phyloP scores from a whole-genome alignment of 2,888 invertebrate species.

The Corythucha ciliata region DNA sequence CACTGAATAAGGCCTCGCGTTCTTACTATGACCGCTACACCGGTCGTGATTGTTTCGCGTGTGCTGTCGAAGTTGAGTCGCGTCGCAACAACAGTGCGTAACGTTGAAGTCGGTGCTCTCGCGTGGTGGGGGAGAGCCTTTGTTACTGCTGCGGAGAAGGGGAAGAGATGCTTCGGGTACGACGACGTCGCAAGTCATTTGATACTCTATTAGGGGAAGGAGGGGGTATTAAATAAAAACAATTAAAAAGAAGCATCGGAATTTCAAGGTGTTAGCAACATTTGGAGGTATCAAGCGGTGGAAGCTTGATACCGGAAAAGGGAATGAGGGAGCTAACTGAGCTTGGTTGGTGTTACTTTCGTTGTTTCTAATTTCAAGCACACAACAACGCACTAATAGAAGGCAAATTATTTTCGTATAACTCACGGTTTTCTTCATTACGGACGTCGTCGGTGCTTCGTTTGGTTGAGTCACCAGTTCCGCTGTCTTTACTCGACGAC shows the following conservation, averaged over 20 bases:
- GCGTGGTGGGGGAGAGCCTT: neutral
- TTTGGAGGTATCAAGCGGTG: too few relatives aligned
- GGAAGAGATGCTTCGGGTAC: neutral
- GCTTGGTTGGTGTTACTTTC: too few relatives aligned
- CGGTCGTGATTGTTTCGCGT: conserved; percentile 29
- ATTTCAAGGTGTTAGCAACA: too few relatives aligned
- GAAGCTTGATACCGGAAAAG: too few relatives aligned
- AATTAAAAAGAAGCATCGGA: too few relatives aligned
- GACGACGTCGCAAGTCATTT: neutral
- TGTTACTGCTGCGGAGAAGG: neutral
- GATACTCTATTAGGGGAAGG: too few relatives aligned
- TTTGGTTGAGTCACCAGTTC: conserved; percentile 69
- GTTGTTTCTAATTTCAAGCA: too few relatives aligned
- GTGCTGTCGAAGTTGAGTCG: conserved; percentile 19
- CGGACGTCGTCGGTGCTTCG: conserved; percentile 50
- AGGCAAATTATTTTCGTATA: too few relatives aligned
- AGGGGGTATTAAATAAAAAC: too few relatives aligned
- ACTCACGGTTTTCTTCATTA: conserved; percentile 25
- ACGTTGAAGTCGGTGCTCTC: neutral
- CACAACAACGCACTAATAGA: too few relatives aligned
- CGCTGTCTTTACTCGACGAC: conserved; percentile 64
- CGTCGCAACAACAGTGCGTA: conserved; percentile 22
- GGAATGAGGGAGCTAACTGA: too few relatives aligned
- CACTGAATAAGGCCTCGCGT: conserved; percentile 25
- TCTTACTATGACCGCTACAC: conserved; percentile 21